Evolutionary conservation across 2,797 vertebrate species (phyloP).

Genomic region (Ctenochaetus hawaiiensis): DNA sequence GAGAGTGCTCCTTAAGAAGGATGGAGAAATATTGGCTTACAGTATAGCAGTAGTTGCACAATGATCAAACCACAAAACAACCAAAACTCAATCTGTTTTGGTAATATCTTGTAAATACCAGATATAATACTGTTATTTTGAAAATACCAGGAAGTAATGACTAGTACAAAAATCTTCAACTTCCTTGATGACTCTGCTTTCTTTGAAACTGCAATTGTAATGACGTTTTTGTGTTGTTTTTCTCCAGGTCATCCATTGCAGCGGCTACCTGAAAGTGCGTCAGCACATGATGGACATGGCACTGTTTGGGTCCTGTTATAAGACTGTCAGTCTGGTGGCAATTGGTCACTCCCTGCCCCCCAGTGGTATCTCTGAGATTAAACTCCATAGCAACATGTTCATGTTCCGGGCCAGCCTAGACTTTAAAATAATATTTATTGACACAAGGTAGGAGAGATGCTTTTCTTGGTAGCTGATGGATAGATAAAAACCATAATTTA

Average conservation of each 20-base stretch:
- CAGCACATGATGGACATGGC: conserved; percentile 92
- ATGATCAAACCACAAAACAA: no score
- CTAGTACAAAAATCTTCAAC: not conserved
- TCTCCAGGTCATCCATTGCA: conserved; percentile 95
- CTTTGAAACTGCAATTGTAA: not conserved
- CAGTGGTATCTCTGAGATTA: conserved; percentile 95
- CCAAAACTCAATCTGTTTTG: not conserved
- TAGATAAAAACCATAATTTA: not conserved
- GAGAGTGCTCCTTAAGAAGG: not conserved
- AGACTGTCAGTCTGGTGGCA: conserved; percentile 93
- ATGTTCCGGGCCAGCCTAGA: conserved; percentile 98
- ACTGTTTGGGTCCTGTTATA: conserved; percentile 92
- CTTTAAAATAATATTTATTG: conserved; percentile 95
- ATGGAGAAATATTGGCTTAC: no score
- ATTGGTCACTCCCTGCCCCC: conserved; percentile 94
- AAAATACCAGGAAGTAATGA: not conserved
- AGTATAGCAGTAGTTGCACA: no score
- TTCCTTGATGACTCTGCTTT: not conserved
- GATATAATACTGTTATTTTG: not conserved
- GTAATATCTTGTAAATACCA: not conserved
- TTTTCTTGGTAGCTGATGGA: not conserved
- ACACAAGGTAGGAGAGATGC: conserved; percentile 88
- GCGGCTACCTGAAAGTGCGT: conserved; percentile 94
- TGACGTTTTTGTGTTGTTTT: not conserved
- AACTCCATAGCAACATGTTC: conserved; percentile 97